Evolutionary conservation across 2,113 vertebrate genomes (phyloP).

Genomic region (Lophura nycthemera): DNA sequence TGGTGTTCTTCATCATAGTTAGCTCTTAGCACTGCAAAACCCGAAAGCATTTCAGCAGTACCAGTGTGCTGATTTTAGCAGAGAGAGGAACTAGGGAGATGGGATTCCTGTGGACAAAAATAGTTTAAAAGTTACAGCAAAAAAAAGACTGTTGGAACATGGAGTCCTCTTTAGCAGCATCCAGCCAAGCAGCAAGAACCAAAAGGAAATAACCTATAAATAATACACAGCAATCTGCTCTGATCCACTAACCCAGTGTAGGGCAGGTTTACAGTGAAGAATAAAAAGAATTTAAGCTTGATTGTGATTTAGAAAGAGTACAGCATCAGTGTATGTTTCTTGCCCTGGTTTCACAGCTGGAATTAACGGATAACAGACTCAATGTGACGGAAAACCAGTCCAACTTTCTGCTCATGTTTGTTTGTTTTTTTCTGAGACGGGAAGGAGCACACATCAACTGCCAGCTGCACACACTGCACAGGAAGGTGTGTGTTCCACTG

Average conservation of each 20-base stretch:
- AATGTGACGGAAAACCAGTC: neutral
- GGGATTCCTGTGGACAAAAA: conserved; percentile 63
- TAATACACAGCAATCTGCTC: conserved; percentile 49
- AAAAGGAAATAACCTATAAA: conserved; percentile 51
- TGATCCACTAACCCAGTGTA: conserved; percentile 70
- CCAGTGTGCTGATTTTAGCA: conserved; percentile 22
- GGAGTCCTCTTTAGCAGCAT: conserved; percentile 34
- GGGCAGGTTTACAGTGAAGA: conserved; percentile 37
- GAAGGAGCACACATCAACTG: neutral
- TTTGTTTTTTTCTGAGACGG: neutral
- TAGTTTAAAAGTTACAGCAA: conserved; percentile 47
- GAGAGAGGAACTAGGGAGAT: conserved; percentile 43
- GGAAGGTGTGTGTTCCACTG: neutral
- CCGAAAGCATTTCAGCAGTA: neutral
- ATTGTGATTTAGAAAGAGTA: neutral
- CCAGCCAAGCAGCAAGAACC: conserved; percentile 57
- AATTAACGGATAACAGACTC: neutral
- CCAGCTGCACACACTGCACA: rapidly evolving
- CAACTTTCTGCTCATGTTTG: neutral
- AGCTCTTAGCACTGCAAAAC: neutral
- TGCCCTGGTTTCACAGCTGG: neutral
- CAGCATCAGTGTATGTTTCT: neutral
- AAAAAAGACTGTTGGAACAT: conserved; percentile 49
- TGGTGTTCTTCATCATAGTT: rapidly evolving
- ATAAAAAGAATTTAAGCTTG: conserved; percentile 26